Evolutionary conservation across 2,113 vertebrate genomes (phyloP).

Genomic region (Sorex araneus): DNA sequence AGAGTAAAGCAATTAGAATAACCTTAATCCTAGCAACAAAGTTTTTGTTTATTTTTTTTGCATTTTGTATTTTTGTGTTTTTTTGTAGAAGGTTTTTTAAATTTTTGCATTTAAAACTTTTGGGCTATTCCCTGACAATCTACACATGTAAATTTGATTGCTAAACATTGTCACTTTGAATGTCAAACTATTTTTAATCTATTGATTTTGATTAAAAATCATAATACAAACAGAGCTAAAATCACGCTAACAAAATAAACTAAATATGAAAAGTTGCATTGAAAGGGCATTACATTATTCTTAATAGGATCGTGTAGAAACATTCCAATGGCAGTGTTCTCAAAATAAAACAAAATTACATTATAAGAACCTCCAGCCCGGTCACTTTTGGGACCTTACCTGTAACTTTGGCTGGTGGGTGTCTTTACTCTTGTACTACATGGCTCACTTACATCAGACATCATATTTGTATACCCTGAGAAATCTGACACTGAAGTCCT

Average conservation of each 20-base stretch:
- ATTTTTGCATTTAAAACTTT: slow-evolving; percentile 97
- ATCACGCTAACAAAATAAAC: slow-evolving; percentile 95
- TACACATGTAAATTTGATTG: slow-evolving; percentile 96
- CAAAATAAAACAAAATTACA: slow-evolving; percentile 94
- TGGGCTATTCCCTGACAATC: slow-evolving; percentile 98
- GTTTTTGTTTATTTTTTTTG: slow-evolving; percentile 73
- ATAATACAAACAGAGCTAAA: slow-evolving; percentile 95
- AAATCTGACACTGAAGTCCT: slow-evolving; percentile 99
- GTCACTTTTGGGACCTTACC: slow-evolving; percentile 94
- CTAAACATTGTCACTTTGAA: slow-evolving; percentile 94
- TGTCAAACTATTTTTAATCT: slow-evolving; percentile 89
- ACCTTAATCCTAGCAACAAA: slow-evolving; percentile 97
- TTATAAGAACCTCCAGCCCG: slow-evolving; percentile 90
- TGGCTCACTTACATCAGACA: slow-evolving; percentile 99
- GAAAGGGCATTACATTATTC: slow-evolving; percentile 99
- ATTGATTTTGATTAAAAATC: slow-evolving; percentile 95
- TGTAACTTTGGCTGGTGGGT: slow-evolving; percentile 99
- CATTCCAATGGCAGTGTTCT: slow-evolving; percentile 99
- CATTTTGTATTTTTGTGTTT: slow-evolving; percentile 40
- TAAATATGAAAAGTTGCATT: slow-evolving; percentile 98
- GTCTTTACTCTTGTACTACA: slow-evolving; percentile 99
- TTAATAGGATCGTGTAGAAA: slow-evolving; percentile 97
- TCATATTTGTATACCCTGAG: slow-evolving; percentile 99
- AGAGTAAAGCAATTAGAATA: slow-evolving; percentile 96
- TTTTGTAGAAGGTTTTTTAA: slow-evolving; percentile 86